A percentile compares a stretch with the other conserved stretches of the same genome.
phyloP scores from a whole-genome alignment of 2,888 invertebrate genomes.

The Stratiomys singularior region DNA sequence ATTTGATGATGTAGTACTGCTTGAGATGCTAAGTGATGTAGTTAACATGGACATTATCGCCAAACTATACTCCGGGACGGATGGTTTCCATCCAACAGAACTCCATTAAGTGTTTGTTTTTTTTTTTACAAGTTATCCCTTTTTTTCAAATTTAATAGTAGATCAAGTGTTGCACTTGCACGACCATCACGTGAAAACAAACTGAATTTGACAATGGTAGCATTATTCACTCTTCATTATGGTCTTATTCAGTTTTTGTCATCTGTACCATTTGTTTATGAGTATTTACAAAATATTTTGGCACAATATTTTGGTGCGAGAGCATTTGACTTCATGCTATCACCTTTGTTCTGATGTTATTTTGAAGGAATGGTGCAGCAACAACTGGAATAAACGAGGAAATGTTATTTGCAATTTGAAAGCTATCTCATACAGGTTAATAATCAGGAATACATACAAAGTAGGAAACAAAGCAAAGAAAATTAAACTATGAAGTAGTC shows the following conservation, averaged over 20 bases:
- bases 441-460: background rate
- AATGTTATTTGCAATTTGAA: too few relatives aligned
- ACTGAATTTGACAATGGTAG: background rate
- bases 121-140: too few relatives aligned
- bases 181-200: background rate
- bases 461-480: too few relatives aligned
- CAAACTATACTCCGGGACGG: background rate
- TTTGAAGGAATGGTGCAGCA: conserved; percentile 1
- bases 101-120: background rate
- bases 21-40: background rate
- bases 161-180: too few relatives aligned
- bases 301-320: background rate
- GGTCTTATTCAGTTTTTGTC: conserved; percentile 9
- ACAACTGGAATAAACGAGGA: background rate
- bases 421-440: background rate
- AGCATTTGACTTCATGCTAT: conserved; percentile 10
- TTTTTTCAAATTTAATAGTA: too few relatives aligned
- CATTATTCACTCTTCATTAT: conserved; percentile 10
- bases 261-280: background rate
- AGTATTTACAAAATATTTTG: background rate
- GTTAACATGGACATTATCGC: background rate
- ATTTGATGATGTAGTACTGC: background rate
- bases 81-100: background rate
- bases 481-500: background rate
- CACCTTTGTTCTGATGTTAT: conserved; percentile 4